These are phyloP conservation scores for Brachionus sp. DNA, from an alignment of 1,140 invertebrate species.

Conservation along the genomic window DNA sequence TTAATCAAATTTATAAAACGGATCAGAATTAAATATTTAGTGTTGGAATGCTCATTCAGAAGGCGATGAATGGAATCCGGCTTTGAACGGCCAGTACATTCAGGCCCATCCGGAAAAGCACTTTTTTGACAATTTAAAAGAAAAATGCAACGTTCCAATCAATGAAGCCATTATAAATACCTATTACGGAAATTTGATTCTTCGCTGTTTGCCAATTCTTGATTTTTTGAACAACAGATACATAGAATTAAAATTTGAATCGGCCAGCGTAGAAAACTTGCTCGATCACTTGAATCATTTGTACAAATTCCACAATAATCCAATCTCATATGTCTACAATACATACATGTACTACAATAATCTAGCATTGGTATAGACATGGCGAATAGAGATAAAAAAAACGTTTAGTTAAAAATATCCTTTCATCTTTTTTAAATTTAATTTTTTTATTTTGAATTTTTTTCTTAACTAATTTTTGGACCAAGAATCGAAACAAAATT, in stretches of 20 bases:
- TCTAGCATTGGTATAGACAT: neutral
- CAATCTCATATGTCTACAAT: slow-evolving; percentile 41
- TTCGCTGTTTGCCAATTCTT: neutral
- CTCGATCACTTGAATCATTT: slow-evolving; percentile 27
- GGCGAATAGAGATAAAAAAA: neutral
- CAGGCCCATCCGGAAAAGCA: slow-evolving; percentile 8
- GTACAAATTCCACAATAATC: slow-evolving; percentile 44
- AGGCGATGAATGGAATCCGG: slow-evolving; percentile 27
- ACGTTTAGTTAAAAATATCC: slow-evolving; percentile 41
- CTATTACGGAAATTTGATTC: slow-evolving; percentile 32
- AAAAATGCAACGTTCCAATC: neutral
- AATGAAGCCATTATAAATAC: slow-evolving; percentile 18
- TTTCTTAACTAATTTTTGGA: slow-evolving; percentile 32
- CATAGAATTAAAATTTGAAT: neutral
- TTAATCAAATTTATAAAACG: neutral
- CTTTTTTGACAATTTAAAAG: slow-evolving; percentile 16
- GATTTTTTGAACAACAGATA: slow-evolving; percentile 33
- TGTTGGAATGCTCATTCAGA: slow-evolving; percentile 14
- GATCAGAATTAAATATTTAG: neutral
- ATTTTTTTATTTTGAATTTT: no score
- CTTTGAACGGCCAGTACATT: slow-evolving; percentile 33
- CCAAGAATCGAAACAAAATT: neutral
- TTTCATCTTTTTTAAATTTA: no score
- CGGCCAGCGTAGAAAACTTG: neutral
- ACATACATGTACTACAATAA: slow-evolving; percentile 29